These are phyloP conservation scores for Ellobium chinense DNA, from an alignment of 2,888 invertebrate species.

Conservation along the genomic window DNA sequence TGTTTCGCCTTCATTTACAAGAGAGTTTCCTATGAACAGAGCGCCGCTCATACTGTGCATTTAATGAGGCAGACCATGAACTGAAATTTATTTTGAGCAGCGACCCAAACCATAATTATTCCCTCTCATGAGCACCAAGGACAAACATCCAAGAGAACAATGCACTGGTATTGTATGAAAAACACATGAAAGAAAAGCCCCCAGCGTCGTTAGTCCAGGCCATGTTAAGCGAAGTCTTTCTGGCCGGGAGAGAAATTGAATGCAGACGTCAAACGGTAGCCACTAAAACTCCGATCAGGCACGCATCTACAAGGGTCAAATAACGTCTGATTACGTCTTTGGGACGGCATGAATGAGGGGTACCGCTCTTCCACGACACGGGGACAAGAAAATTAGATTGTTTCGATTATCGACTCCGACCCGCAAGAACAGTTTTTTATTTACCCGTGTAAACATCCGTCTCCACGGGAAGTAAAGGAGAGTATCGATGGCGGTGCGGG, in stretches of 20 bases:
- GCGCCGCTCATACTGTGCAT: too few species aligned
- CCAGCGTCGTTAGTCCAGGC: too few species aligned
- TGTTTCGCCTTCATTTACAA: too few species aligned
- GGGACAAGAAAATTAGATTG: conserved; percentile 42
- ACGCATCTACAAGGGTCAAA: neutral
- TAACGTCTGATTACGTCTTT: conserved; percentile 2
- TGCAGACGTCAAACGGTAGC: neutral
- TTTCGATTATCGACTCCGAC: conserved; percentile 38
- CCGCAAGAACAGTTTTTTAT: conserved; percentile 27
- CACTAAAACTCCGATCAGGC: conserved; percentile 6
- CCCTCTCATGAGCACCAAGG: too few species aligned
- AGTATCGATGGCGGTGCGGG: conserved; percentile 37
- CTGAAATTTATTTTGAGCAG: too few species aligned
- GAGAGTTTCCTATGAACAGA: too few species aligned
- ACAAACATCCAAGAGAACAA: too few species aligned
- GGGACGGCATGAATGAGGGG: neutral
- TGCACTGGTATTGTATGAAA: too few species aligned
- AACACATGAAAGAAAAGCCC: neutral
- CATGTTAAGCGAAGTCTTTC: too few species aligned
- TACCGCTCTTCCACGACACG: conserved; percentile 2
- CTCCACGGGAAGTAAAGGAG: neutral
- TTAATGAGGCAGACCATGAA: too few species aligned
- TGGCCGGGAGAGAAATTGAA: neutral
- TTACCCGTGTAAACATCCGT: conserved; percentile 42
- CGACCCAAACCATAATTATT: too few species aligned